Conservation (phyloP, 2,113 vertebrate genomes). For the Amazona vittata region DNA sequence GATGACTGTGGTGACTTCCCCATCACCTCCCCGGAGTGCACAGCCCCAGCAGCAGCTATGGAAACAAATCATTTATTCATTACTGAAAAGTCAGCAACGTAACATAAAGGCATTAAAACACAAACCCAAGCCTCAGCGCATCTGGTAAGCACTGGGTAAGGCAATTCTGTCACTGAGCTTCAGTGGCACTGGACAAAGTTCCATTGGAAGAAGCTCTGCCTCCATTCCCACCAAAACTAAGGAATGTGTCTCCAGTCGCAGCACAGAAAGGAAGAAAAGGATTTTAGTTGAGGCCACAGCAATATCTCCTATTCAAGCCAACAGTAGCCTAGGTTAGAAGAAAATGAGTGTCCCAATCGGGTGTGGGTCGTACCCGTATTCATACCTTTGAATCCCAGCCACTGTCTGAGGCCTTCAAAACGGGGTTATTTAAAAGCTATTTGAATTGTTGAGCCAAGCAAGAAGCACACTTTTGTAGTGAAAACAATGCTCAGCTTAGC, state of each 20-base stretch:
- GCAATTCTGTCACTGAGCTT: not conserved
- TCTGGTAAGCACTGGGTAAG: not conserved
- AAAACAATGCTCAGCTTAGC: not conserved
- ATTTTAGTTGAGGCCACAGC: not conserved
- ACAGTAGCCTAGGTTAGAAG: not conserved
- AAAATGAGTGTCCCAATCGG: not conserved
- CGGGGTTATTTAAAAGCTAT: not conserved
- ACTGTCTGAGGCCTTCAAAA: not conserved
- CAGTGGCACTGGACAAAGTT: not conserved
- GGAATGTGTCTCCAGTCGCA: not conserved
- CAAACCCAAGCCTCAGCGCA: not conserved
- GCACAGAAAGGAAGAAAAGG: not conserved
- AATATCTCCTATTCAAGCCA: not conserved
- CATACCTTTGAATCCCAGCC: not conserved
- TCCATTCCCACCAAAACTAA: not conserved
- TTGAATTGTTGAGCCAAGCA: not conserved
- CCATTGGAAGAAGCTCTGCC: not conserved
- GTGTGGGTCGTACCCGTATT: rapidly evolving
- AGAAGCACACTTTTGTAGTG: not conserved
- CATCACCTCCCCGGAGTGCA: not conserved
- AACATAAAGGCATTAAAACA: not conserved
- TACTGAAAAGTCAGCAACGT: not conserved
- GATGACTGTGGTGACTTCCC: not conserved
- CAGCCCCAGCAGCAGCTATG: rapidly evolving
- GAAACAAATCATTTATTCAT: not conserved